These are phyloP conservation scores for Ceraclea dissimilis DNA, from an alignment of 2,888 invertebrate genomes.

Conservation along the genomic window DNA sequence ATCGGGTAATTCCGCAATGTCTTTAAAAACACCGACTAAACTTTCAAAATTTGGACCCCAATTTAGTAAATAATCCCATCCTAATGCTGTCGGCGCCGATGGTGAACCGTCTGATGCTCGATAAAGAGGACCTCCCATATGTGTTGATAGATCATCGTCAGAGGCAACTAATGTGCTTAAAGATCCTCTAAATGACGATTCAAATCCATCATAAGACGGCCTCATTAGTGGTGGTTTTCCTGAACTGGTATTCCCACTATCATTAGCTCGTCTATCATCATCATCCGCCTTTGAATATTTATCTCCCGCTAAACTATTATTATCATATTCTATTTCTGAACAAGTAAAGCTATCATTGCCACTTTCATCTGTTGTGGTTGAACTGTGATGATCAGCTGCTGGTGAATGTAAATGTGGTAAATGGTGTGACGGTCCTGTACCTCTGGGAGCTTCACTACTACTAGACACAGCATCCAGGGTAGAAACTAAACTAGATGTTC, in stretches of 20 bases:
- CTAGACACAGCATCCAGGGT: slow-evolving; percentile 92
- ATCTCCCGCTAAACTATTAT: slow-evolving; percentile 75
- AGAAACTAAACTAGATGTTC: slow-evolving; percentile 85
- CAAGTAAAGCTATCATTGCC: slow-evolving; percentile 96
- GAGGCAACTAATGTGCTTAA: slow-evolving; percentile 89
- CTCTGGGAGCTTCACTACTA: slow-evolving; percentile 72
- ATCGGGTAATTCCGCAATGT: slow-evolving; percentile 91
- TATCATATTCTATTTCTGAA: slow-evolving; percentile 95
- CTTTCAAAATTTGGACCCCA: slow-evolving; percentile 97
- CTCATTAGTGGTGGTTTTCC: slow-evolving; percentile 62
- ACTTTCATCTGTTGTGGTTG: slow-evolving; percentile 85
- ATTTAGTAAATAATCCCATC: slow-evolving; percentile 91
- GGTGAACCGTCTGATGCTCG: slow-evolving; percentile 74
- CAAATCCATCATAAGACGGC: slow-evolving; percentile 83
- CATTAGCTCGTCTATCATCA: slow-evolving; percentile 51
- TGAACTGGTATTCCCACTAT: slow-evolving; percentile 44
- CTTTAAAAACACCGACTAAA: slow-evolving; percentile 91
- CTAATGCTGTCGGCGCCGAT: slow-evolving; percentile 66
- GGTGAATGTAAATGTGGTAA: slow-evolving; percentile 66
- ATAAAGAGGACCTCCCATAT: slow-evolving; percentile 70
- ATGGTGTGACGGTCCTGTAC: slow-evolving; percentile 58
- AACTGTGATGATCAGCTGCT: slow-evolving; percentile 66
- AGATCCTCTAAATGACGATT: slow-evolving; percentile 90
- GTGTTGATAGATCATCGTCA: slow-evolving; percentile 82
- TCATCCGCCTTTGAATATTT: slow-evolving; percentile 61